Evolutionary conservation across 1,140 invertebrate genomes (phyloP).

Genomic region (Macrocentrus cingulum): DNA sequence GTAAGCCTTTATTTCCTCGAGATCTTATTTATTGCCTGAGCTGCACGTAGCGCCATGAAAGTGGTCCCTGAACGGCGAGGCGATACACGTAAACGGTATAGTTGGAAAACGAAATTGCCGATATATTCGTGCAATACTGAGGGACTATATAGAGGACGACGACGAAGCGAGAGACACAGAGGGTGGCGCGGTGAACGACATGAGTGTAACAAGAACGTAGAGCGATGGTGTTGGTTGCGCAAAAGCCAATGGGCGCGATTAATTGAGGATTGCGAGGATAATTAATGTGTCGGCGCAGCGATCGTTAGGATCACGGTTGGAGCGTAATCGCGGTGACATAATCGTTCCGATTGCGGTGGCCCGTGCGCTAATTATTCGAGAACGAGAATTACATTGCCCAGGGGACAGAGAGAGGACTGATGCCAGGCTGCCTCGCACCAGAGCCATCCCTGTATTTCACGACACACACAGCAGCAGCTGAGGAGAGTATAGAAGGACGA

Average conservation of each 20-base stretch:
- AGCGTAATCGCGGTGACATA: constrained; percentile 47
- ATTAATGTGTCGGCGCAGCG: constrained; percentile 35
- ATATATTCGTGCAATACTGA: no score
- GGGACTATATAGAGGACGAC: no score
- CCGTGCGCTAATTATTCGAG: constrained; percentile 40
- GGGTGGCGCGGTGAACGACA: no score
- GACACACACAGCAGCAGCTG: not conserved
- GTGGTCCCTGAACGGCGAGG: no score
- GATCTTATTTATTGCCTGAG: no score
- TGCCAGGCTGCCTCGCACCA: constrained; percentile 1
- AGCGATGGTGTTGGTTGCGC: constrained; percentile 21
- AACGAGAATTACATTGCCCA: constrained; percentile 41
- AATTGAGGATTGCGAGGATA: constrained; percentile 48
- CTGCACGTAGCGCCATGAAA: no score
- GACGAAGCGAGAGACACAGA: no score
- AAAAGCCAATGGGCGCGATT: constrained; percentile 36
- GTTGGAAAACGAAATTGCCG: no score
- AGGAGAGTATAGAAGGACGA: not conserved
- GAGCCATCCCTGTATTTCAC: not conserved
- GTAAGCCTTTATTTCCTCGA: no score
- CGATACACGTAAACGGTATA: no score
- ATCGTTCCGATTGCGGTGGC: constrained; percentile 44
- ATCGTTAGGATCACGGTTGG: constrained; percentile 42
- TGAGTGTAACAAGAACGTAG: constrained; percentile 12
- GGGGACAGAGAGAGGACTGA: constrained; percentile 26